Conservation (phyloP, 1,140 invertebrate genomes). For the Radopholus similis region DNA sequence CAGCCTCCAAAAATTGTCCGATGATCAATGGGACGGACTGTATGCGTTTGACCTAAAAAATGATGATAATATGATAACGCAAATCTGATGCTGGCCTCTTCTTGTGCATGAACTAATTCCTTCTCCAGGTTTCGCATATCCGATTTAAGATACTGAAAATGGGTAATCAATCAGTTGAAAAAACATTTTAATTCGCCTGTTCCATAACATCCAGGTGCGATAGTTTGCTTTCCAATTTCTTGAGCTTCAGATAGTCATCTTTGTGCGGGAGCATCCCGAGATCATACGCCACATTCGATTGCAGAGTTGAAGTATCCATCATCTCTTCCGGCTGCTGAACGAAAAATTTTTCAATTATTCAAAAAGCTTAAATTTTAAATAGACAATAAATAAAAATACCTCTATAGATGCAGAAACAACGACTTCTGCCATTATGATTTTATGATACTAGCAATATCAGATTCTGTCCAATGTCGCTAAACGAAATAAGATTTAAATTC, state of each 20-base stretch:
- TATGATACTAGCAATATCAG: too few relatives aligned
- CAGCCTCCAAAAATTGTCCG: conserved; percentile 93
- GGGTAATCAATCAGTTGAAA: not conserved
- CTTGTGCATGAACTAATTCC: conserved; percentile 92
- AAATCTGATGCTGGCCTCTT: conserved; percentile 65
- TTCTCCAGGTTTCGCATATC: conserved; percentile 95
- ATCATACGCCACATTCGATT: too few relatives aligned
- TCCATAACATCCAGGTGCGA: conserved; percentile 95
- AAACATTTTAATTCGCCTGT: conserved; percentile 59
- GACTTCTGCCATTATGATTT: too few relatives aligned
- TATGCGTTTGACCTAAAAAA: conserved; percentile 79
- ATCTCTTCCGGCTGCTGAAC: too few relatives aligned
- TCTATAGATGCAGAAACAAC: too few relatives aligned
- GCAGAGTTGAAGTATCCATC: too few relatives aligned
- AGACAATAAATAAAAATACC: too few relatives aligned
- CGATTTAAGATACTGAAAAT: conserved; percentile 84
- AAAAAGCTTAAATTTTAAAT: too few relatives aligned
- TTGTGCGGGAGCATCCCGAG: too few relatives aligned
- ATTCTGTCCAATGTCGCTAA: too few relatives aligned
- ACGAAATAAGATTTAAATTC: too few relatives aligned
- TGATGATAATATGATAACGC: not conserved
- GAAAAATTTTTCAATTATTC: too few relatives aligned
- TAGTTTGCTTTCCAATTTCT: conserved; percentile 90
- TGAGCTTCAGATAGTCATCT: conserved; percentile 48
- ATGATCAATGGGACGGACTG: conserved; percentile 95